Percentiles rank a stretch among this genome's conserved stretches.
Evolutionary conservation across 2,888 invertebrate species (phyloP).

Genomic region (Pteria penguin): DNA sequence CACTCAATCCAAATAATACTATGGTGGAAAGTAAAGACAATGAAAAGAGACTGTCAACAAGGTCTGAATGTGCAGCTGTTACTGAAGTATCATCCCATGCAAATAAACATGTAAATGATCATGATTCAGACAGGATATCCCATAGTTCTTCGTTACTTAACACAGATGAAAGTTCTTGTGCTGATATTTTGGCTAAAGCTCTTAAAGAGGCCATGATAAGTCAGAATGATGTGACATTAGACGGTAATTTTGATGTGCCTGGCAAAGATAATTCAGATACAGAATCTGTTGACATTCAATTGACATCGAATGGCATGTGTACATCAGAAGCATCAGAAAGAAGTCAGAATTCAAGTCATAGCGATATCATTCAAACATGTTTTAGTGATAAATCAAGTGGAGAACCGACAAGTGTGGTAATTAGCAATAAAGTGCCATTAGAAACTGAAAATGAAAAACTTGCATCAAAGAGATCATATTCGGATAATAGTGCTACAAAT

Average conservation of each 20-base stretch:
- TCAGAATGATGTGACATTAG: slow-evolving; percentile 35
- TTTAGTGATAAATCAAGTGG: no score
- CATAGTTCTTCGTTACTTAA: not conserved
- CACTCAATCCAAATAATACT: not conserved
- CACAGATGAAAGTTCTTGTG: slow-evolving; percentile 24
- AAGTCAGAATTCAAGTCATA: not conserved
- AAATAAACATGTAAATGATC: not conserved
- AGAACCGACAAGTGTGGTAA: no score
- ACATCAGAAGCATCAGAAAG: not conserved
- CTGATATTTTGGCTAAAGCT: slow-evolving; percentile 48
- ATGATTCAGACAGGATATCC: not conserved
- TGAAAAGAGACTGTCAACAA: not conserved
- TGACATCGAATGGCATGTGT: not conserved
- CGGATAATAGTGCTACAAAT: not conserved
- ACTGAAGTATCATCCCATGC: slow-evolving; percentile 1
- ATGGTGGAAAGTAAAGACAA: not conserved
- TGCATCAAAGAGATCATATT: not conserved
- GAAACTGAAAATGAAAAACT: not conserved
- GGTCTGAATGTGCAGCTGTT: not conserved
- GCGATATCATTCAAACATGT: not conserved
- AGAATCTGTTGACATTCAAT: not conserved
- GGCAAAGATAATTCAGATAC: not conserved
- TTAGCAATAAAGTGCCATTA: not conserved
- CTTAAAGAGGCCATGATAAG: slow-evolving; percentile 40
- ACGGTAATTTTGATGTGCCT: not conserved